These are phyloP conservation scores for Bombus pyrosoma DNA, from an alignment of 1,140 invertebrate species.

Conservation along the genomic window DNA sequence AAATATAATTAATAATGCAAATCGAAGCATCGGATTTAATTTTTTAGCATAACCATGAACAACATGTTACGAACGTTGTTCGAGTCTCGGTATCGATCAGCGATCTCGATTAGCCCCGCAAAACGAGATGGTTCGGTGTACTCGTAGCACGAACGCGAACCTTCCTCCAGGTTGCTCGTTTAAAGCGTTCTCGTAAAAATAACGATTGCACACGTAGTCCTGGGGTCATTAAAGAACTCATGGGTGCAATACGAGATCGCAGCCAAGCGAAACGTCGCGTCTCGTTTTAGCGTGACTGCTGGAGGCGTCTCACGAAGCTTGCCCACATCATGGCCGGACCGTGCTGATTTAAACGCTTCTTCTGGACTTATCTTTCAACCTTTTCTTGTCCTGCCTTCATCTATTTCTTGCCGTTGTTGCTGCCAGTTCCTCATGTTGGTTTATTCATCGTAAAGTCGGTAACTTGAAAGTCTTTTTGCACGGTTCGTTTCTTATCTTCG, in stretches of 20 bases:
- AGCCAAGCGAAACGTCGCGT: conserved; percentile 64
- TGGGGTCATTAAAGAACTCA: conserved; percentile 75
- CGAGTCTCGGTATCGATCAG: conserved; percentile 4
- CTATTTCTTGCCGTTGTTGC: background rate
- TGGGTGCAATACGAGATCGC: conserved; percentile 66
- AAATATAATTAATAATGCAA: too few relatives aligned
- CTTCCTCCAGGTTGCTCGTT: conserved; percentile 35
- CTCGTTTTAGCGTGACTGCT: conserved; percentile 71
- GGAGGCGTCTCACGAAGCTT: conserved; percentile 60
- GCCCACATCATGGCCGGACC: conserved; percentile 38
- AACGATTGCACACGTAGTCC: conserved; percentile 72
- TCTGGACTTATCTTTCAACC: conserved; percentile 23
- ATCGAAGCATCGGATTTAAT: background rate
- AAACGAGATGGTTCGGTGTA: conserved; percentile 31
- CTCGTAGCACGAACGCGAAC: background rate
- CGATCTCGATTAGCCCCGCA: conserved; percentile 17
- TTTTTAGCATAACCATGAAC: background rate
- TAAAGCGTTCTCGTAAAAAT: conserved; percentile 72
- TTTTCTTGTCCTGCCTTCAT: background rate
- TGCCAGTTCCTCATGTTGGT: background rate
- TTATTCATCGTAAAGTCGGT: background rate
- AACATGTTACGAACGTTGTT: background rate
- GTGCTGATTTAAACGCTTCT: conserved; percentile 57
- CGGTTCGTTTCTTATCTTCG: background rate
- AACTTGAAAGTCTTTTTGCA: background rate